Base-by-base conservation (phyloP, 1,140 invertebrate species). In the Himalopsyche phryganea region DNA sequence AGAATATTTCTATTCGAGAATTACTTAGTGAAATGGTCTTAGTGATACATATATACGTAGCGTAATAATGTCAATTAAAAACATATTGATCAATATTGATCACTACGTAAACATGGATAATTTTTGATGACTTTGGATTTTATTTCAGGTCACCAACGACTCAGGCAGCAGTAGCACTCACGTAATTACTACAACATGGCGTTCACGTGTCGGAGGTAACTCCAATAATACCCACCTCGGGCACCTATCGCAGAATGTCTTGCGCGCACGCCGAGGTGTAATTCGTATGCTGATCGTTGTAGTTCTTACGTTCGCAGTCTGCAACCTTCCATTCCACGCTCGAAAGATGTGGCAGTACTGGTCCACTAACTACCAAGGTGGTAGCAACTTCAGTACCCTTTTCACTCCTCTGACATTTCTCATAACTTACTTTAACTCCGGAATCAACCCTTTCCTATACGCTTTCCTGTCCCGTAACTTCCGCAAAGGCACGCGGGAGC, bases 271-370 rank as follows among this genome's bases (percentile, higher is more conserved):
- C 10, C 80, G 85, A 14, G 85, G 86, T 13, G 86, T 88, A 20
- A 85, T 88, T 46, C 83, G 88, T 45, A 89, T 94, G 82, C 78
- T 94, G 17, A 85, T 94, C 18, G 85, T 90, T 3, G 86, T 93
- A 9, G 88, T 92, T 6, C 73, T 89, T 33, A 86, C 88, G 44
- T 94, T 94, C 70, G 89, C 89, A 1, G 61, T 92, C 9, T 93
- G 90, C 75, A 91, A 93, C 71, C 72, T 93, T 17, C 91, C 91
- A 0, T 88, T 89, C 71, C 91, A 93, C 74, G 85, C 86, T 0
- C 79, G 90, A 9, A 90, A 92, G 68, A 83, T 91, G 74, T 90
- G 90, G 85, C 85, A 89, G 66, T 83, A 78, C 71, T 85, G 82
- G 82, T 83, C 82, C 53, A 74, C 73, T 58, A 78, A 74, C 60